Percentiles rank a stretch among this genome's conserved stretches.
Evolutionary conservation across 2,113 vertebrate genomes (phyloP).

Genomic region (Gobius niger): DNA sequence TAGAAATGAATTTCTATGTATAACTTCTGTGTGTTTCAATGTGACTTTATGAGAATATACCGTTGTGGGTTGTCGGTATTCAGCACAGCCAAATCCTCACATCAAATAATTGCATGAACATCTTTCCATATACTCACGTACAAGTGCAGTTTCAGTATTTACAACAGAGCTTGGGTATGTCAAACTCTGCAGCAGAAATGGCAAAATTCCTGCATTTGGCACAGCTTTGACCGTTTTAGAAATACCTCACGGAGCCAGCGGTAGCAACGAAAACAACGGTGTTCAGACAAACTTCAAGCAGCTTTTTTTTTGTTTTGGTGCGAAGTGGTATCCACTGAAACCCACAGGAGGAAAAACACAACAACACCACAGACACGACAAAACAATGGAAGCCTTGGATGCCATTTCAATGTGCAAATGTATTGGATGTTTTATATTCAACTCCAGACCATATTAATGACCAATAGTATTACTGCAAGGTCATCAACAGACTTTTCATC

Average conservation of each 20-base stretch:
- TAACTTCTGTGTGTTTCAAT: too few relatives aligned
- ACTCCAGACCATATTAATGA: background rate
- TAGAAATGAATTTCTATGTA: too few relatives aligned
- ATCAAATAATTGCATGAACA: too few relatives aligned
- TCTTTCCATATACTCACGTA: background rate
- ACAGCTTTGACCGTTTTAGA: background rate
- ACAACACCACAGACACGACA: background rate
- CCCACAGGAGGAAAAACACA: background rate
- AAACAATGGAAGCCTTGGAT: background rate
- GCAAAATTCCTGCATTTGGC: background rate
- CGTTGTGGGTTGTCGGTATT: too few relatives aligned
- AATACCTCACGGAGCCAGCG: background rate
- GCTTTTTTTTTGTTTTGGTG: background rate
- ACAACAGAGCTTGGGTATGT: background rate
- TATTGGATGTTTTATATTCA: background rate
- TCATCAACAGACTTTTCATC: too few relatives aligned
- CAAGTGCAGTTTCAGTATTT: background rate
- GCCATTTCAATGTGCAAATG: background rate
- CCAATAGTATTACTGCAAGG: too few relatives aligned
- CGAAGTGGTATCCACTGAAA: constrained; percentile 1
- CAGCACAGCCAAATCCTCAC: too few relatives aligned
- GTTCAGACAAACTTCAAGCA: constrained; percentile 1
- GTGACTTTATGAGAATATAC: too few relatives aligned
- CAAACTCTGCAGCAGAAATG: background rate
- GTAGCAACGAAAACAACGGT: background rate